Conservation (phyloP, 2,113 vertebrate species). For the Pygoscelis antarcticus region DNA sequence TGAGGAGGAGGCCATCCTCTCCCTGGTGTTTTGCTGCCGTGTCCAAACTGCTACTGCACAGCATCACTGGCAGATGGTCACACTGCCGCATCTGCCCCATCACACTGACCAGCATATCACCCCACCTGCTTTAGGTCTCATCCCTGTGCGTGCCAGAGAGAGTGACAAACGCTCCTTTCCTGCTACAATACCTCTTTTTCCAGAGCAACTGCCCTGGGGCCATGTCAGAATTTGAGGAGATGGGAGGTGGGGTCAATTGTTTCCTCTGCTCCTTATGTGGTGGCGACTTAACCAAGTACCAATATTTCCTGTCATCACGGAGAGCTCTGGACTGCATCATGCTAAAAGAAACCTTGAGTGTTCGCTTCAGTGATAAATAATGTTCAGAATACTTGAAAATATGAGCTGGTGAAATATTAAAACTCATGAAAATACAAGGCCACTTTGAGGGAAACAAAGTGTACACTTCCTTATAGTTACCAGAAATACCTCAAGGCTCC, state of each 20-base stretch:
- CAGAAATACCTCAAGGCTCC: neutral
- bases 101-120: neutral
- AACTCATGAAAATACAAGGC: neutral
- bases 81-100: neutral
- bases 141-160: neutral
- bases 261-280: neutral
- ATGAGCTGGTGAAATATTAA: neutral
- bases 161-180: neutral
- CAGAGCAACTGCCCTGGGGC: neutral
- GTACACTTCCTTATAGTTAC: neutral
- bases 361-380: neutral
- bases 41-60: neutral
- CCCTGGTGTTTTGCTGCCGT: neutral
- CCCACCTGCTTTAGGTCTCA: neutral
- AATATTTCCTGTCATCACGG: neutral
- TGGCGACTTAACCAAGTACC: neutral
- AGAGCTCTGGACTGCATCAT: neutral
- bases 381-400: neutral
- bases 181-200: neutral
- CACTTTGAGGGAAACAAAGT: neutral
- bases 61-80: neutral
- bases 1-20: neutral
- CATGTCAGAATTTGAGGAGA: neutral
- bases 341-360: neutral
- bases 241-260: neutral